phyloP scores from a whole-genome alignment of 2,888 invertebrate species.

The Laspeyria flexula region DNA sequence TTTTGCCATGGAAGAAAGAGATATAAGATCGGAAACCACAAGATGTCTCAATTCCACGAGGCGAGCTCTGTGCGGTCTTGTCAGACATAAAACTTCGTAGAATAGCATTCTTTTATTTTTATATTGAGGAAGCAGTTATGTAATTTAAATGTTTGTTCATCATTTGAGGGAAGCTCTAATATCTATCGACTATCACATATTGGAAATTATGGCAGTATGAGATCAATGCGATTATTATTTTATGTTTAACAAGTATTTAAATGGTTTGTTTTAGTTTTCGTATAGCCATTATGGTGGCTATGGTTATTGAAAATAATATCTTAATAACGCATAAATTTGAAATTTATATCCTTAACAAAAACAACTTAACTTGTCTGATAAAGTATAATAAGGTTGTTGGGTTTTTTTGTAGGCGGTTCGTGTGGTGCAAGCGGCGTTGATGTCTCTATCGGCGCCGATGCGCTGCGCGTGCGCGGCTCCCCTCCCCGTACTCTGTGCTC shows the following conservation, averaged over 20 bases:
- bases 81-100: constrained; percentile 77
- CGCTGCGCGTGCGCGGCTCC: constrained; percentile 74
- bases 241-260: not conserved
- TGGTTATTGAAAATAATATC: not conserved
- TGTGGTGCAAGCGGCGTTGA: constrained; percentile 68
- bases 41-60: constrained; percentile 86
- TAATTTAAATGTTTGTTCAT: constrained; percentile 52
- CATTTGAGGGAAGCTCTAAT: constrained; percentile 31
- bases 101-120: constrained; percentile 71
- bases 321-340: not conserved
- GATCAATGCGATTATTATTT: not conserved
- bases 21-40: constrained; percentile 84
- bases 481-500: constrained; percentile 55
- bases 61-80: constrained; percentile 82
- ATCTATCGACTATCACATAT: constrained; percentile 15
- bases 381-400: constrained; percentile 24
- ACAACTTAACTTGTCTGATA: constrained; percentile 4
- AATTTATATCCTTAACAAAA: constrained; percentile 6
- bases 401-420: constrained; percentile 36
- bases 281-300: not conserved
- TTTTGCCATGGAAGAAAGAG: constrained; percentile 67
- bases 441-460: constrained; percentile 82
- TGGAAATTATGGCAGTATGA: constrained; percentile 3
- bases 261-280: not conserved
- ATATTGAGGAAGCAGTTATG: constrained; percentile 58